phyloP scores from a whole-genome alignment of 2,797 vertebrate genomes.

The Distichodus sexfasciatus region DNA sequence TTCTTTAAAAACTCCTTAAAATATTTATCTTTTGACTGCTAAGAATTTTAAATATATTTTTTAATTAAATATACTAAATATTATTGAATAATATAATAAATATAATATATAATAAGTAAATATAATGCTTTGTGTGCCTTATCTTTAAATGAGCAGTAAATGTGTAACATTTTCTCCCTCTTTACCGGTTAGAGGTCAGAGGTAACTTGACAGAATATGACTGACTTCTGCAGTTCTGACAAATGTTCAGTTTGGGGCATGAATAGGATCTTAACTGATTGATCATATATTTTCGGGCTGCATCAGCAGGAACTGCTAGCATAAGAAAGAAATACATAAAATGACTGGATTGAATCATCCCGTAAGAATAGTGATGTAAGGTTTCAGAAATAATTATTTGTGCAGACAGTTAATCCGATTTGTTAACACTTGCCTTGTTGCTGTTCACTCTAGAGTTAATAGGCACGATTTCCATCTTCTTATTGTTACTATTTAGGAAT shows the following conservation, averaged over 20 bases:
- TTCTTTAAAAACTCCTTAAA: no score
- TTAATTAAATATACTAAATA: no score
- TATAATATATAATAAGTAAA: no score
- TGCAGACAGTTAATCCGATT: conserved; percentile 17
- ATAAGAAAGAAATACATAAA: not conserved
- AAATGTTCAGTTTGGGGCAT: not conserved
- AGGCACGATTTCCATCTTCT: not conserved
- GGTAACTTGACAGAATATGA: not conserved
- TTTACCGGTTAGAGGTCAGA: no score
- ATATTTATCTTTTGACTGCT: no score
- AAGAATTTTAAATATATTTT: no score
- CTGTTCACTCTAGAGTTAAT: conserved; percentile 19
- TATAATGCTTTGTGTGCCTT: no score
- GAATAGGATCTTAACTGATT: no score
- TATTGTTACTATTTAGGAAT: conserved; percentile 44
- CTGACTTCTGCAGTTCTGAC: not conserved
- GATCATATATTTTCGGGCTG: not conserved
- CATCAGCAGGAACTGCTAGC: not conserved
- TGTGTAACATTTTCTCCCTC: no score
- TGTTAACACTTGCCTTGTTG: conserved; percentile 10
- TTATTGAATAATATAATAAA: no score
- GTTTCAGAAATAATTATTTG: conserved; percentile 21
- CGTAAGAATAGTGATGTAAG: not conserved
- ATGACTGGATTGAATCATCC: not conserved
- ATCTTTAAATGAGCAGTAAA: no score